phyloP scores from a whole-genome alignment of 53 echinoderm and acorn worm genomes.

The Arbacia lixula region DNA sequence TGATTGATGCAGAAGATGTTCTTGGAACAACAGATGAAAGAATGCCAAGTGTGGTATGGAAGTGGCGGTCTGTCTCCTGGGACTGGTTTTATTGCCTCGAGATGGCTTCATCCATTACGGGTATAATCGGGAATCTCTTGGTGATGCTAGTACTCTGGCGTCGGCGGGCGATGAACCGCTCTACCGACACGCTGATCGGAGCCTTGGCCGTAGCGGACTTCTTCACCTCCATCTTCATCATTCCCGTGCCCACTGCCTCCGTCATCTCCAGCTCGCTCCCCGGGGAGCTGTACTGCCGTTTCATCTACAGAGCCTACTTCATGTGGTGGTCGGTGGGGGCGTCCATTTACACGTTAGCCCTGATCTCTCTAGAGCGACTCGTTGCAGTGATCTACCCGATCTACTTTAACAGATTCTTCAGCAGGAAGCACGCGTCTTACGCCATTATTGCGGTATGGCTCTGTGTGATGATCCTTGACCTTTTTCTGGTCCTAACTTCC shows the following conservation, averaged over 20 bases:
- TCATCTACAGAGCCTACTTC: conserved; percentile 66
- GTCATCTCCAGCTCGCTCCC: conserved; percentile 38
- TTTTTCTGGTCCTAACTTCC: conserved; percentile 62
- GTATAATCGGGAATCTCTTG: conserved; percentile 16
- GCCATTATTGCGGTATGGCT: conserved; percentile 72
- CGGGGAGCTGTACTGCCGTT: conserved; percentile 81
- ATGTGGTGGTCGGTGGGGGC: conserved; percentile 86
- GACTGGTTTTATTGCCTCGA: not conserved
- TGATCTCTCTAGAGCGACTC: conserved; percentile 82
- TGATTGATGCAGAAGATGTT: too few relatives aligned
- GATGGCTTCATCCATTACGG: conserved; percentile 7
- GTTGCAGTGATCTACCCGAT: conserved; percentile 83
- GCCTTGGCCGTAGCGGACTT: conserved; percentile 80
- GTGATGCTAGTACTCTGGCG: conserved; percentile 26
- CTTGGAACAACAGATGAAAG: too few relatives aligned
- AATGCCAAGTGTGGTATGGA: too few relatives aligned
- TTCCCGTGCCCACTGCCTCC: conserved; percentile 59
- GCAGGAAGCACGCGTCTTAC: conserved; percentile 58
- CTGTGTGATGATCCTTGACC: conserved; percentile 50
- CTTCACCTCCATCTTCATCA: conserved; percentile 72
- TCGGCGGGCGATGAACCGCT: conserved; percentile 48
- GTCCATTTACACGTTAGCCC: conserved; percentile 77
- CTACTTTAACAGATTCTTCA: conserved; percentile 65
- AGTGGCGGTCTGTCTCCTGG: conserved; percentile 5
- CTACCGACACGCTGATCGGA: conserved; percentile 80